Percentiles rank a stretch among this genome's conserved stretches.
phyloP scores from a whole-genome alignment of 2,888 invertebrate genomes.

The Chrysolina haemoptera region DNA sequence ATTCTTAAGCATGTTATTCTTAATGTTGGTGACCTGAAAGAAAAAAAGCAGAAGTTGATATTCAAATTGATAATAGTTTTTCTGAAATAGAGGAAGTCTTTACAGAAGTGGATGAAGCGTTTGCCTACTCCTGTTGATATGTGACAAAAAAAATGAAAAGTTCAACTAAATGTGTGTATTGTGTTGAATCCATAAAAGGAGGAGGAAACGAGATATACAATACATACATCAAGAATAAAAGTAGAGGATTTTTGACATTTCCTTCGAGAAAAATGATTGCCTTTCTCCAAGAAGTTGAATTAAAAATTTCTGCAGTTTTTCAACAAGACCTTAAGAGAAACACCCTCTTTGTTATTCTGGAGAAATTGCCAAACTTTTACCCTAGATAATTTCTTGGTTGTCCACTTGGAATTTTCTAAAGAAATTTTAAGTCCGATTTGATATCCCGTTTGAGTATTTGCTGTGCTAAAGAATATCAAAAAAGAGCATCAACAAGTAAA shows the following conservation, averaged over 20 bases:
- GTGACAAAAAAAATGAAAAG: conserved; percentile 9
- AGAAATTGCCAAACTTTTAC: too few relatives aligned
- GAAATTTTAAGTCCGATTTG: too few relatives aligned
- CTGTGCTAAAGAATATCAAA: too few relatives aligned
- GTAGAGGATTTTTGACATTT: conserved; percentile 23
- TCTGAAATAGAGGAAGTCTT: conserved; percentile 9
- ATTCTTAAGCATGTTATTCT: too few relatives aligned
- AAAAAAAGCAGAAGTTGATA: conserved; percentile 7
- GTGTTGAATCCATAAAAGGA: background rate
- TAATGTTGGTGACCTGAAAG: too few relatives aligned
- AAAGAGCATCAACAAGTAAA: too few relatives aligned
- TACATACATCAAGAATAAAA: conserved; percentile 3
- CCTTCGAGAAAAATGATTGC: background rate
- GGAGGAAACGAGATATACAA: background rate
- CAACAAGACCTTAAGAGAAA: background rate
- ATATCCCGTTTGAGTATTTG: too few relatives aligned
- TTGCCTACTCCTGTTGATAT: conserved; percentile 17
- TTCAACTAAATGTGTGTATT: background rate
- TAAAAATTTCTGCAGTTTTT: background rate
- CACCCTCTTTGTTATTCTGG: too few relatives aligned
- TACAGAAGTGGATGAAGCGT: conserved; percentile 12
- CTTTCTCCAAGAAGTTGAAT: background rate
- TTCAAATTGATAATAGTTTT: conserved; percentile 1
- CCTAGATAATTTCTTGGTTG: too few relatives aligned
- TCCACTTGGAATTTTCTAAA: too few relatives aligned